A percentile compares a stretch with the other conserved stretches of the same genome.
phyloP scores from a whole-genome alignment of 2,888 invertebrate genomes.

The Calliphora vomitoria region DNA sequence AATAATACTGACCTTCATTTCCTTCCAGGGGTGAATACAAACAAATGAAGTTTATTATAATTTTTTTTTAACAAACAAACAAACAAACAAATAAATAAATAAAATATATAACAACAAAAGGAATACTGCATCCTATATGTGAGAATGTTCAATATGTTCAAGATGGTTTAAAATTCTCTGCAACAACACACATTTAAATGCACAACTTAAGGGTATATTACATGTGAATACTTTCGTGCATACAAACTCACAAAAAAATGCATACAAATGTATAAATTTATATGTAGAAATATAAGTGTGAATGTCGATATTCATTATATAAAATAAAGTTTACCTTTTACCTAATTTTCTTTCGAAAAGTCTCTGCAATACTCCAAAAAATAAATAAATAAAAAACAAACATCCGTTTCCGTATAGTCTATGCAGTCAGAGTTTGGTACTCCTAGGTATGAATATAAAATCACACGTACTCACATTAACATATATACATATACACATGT shows the following conservation, averaged over 20 bases:
- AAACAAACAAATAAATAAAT: background rate
- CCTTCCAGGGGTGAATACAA: background rate
- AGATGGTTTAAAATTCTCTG: background rate
- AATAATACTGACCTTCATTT: slow-evolving; percentile 24
- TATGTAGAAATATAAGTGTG: background rate
- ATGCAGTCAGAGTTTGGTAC: background rate
- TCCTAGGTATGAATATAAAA: background rate
- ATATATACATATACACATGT: background rate
- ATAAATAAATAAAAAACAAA: background rate
- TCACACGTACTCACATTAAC: background rate
- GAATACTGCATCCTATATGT: background rate
- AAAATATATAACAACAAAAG: background rate
- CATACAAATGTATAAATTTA: slow-evolving; percentile 5
- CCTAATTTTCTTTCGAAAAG: slow-evolving; percentile 77
- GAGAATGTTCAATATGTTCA: background rate
- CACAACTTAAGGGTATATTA: background rate
- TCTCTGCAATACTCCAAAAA: slow-evolving; percentile 34
- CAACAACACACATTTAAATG: background rate
- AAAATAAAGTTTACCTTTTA: slow-evolving; percentile 78
- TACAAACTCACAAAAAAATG: background rate
- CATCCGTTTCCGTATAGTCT: slow-evolving; percentile 48
- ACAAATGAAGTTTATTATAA: background rate
- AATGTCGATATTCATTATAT: slow-evolving; percentile 23
- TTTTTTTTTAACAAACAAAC: slow-evolving; percentile 10
- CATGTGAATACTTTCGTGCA: background rate